phyloP scores from a whole-genome alignment of 2,113 vertebrate species.

The Myotis yumanensis region DNA sequence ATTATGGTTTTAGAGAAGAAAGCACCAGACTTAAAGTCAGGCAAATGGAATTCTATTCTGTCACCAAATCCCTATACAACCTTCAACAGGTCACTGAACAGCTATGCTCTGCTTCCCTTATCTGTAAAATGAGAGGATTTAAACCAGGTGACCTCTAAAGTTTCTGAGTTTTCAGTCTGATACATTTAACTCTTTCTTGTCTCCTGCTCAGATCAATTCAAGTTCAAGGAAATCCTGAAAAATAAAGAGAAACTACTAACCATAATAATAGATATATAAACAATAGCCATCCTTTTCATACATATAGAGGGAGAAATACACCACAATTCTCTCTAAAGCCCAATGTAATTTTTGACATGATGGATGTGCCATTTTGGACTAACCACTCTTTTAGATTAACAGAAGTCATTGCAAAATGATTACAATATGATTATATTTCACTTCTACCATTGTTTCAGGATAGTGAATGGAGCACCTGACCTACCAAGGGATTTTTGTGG shows the following conservation, averaged over 20 bases:
- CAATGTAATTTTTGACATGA: not conserved
- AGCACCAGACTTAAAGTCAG: not conserved
- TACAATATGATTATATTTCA: not conserved
- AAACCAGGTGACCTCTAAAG: constrained; percentile 41
- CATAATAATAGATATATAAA: not conserved
- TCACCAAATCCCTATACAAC: constrained; percentile 37
- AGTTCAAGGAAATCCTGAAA: constrained; percentile 31
- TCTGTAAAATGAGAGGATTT: constrained; percentile 53
- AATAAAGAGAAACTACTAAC: not conserved
- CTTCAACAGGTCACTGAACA: constrained; percentile 55
- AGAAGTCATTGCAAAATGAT: not conserved
- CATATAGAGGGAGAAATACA: not conserved
- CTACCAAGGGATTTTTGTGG: not conserved
- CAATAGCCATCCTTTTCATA: not conserved
- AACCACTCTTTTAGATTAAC: not conserved
- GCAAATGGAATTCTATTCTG: constrained; percentile 49
- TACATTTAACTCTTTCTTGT: constrained; percentile 37
- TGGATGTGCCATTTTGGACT: not conserved
- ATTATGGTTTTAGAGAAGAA: constrained; percentile 16
- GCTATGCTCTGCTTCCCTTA: constrained; percentile 58
- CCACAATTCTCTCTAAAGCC: not conserved
- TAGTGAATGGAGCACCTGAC: not conserved
- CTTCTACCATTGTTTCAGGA: not conserved
- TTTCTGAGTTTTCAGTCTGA: constrained; percentile 29
- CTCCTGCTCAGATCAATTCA: not conserved